Conservation (phyloP, 1,140 invertebrate genomes). For the Bombus affinis region DNA sequence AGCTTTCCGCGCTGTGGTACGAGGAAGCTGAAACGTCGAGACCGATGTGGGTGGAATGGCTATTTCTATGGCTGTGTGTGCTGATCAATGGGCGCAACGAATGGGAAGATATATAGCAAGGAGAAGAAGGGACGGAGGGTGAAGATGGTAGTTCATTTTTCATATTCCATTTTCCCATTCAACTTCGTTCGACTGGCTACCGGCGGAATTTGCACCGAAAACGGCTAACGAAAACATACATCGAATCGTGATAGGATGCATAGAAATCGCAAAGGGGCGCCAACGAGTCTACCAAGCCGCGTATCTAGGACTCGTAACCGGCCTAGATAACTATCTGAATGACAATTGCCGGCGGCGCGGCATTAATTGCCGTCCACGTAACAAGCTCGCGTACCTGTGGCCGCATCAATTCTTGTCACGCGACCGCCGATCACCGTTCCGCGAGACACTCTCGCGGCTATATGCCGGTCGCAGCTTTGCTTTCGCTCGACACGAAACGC, state of each 20-base stretch:
- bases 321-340: conserved; percentile 39
- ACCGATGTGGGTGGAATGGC: not conserved
- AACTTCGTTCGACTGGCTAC: not conserved
- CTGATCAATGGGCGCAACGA: not conserved
- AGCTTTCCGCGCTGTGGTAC: not conserved
- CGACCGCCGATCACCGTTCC: conserved; percentile 15
- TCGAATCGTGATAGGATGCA: not conserved
- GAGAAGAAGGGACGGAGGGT: not conserved
- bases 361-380: conserved; percentile 52
- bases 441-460: not conserved
- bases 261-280: conserved; percentile 6
- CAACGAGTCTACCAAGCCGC: conserved; percentile 18
- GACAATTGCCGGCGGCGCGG: conserved; percentile 41
- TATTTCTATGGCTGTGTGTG: not conserved
- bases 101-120: not conserved
- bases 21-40: not conserved
- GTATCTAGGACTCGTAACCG: conserved; percentile 21
- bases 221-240: not conserved
- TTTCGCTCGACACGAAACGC: not conserved
- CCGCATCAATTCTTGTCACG: conserved; percentile 50
- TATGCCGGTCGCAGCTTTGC: not conserved
- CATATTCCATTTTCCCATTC: conserved; percentile 10
- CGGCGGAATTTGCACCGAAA: not conserved
- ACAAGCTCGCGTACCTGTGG: conserved; percentile 25
- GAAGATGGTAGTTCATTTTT: conserved; percentile 5